Evolutionary conservation across 2,113 vertebrate genomes (phyloP).

Genomic region (Trichechus manatus): DNA sequence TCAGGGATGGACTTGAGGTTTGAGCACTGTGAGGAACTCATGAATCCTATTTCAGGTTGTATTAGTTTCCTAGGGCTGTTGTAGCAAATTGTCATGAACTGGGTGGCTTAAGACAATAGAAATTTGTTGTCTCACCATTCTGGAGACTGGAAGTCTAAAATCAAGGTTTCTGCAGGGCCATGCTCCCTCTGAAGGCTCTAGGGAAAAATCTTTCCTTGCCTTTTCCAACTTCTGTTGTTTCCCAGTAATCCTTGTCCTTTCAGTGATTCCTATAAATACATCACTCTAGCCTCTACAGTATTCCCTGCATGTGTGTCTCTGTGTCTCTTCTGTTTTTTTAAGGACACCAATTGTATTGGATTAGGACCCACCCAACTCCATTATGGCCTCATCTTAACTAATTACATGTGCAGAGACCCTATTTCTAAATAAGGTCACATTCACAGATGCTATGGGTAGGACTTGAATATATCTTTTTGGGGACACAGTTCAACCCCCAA

Average conservation of each 20-base stretch:
- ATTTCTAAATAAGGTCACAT: neutral
- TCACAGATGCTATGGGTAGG: neutral
- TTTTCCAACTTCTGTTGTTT: neutral
- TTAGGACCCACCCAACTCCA: neutral
- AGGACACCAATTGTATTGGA: neutral
- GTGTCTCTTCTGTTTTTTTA: neutral
- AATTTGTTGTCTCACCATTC: neutral
- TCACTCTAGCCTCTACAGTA: neutral
- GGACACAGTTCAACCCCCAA: neutral
- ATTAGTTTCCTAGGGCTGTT: neutral
- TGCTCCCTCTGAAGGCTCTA: neutral
- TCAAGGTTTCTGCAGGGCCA: neutral
- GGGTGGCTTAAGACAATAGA: neutral
- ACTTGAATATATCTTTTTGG: neutral
- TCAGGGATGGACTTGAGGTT: neutral
- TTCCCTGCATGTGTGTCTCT: neutral
- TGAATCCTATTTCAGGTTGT: neutral
- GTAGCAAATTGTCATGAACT: neutral
- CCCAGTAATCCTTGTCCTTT: neutral
- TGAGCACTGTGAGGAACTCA: neutral
- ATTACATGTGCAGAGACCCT: neutral
- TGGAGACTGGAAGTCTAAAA: neutral
- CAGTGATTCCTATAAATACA: neutral
- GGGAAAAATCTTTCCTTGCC: neutral
- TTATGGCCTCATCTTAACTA: neutral